phyloP scores from a whole-genome alignment of 1,140 invertebrate genomes.

The Fopius arisanus region DNA sequence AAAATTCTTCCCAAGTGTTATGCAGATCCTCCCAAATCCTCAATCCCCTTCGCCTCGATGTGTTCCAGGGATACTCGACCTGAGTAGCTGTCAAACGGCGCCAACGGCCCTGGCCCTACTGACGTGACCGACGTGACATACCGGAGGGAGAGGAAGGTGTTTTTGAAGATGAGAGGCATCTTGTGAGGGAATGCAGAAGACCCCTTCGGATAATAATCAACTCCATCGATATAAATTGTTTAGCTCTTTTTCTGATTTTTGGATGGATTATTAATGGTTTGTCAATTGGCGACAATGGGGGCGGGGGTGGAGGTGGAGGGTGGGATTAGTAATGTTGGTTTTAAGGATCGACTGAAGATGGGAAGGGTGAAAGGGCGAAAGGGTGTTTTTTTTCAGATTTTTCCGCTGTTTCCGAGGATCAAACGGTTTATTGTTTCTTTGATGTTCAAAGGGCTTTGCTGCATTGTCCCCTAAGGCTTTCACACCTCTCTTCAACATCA shows the following conservation, averaged over 20 bases:
- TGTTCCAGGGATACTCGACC: no score
- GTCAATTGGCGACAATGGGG: no score
- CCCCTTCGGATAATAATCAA: not conserved
- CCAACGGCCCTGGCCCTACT: not conserved
- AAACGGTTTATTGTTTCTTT: conserved; percentile 7
- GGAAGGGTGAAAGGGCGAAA: not conserved
- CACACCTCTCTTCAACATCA: not conserved
- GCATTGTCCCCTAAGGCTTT: conserved; percentile 8
- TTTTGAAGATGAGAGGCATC: not conserved
- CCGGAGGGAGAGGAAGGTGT: not conserved
- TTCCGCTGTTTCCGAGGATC: not conserved
- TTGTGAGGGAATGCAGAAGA: not conserved
- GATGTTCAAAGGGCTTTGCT: not conserved
- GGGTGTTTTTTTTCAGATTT: not conserved
- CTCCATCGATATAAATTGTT: conserved; percentile 1
- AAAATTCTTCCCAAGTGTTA: no score
- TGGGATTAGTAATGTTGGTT: not conserved
- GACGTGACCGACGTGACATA: not conserved
- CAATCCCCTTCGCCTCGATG: no score
- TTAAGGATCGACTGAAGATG: not conserved
- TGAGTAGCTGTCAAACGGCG: no score
- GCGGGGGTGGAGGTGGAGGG: no score
- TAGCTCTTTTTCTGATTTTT: not conserved
- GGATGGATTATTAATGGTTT: no score
- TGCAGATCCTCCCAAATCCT: no score